A percentile compares a stretch with the other conserved stretches of the same genome.
Conservation (phyloP, 1,140 invertebrate genomes). For the Drosophila bipectinata region DNA sequence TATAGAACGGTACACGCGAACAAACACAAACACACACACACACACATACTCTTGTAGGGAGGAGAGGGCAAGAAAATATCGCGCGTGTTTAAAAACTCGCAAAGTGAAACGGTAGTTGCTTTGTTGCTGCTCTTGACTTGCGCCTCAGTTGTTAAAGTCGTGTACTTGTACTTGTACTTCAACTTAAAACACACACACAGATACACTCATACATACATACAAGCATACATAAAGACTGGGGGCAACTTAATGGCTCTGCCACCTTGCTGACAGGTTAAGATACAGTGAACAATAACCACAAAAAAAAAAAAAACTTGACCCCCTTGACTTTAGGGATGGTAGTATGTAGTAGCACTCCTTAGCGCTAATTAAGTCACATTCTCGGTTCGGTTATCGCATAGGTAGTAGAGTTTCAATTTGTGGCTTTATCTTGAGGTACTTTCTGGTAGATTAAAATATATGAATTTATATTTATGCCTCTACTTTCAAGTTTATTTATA, state of each 20-base stretch:
- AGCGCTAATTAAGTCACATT: neutral
- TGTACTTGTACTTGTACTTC: constrained; percentile 47
- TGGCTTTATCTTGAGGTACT: neutral
- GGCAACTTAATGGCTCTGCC: constrained; percentile 31
- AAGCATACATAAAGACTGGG: neutral
- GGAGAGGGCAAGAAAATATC: constrained; percentile 25
- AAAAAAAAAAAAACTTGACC: constrained; percentile 37
- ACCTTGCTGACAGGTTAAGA: constrained; percentile 54
- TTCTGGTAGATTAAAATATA: neutral
- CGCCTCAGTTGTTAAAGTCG: constrained; percentile 41
- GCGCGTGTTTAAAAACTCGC: constrained; percentile 48
- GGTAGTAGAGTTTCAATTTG: neutral
- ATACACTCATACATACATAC: constrained; percentile 1
- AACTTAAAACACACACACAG: constrained; percentile 38
- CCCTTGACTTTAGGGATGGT: constrained; percentile 52
- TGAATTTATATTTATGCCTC: neutral
- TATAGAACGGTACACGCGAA: constrained; percentile 68
- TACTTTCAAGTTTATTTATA: constrained; percentile 4
- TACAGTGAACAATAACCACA: constrained; percentile 46
- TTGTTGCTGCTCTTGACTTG: constrained; percentile 36
- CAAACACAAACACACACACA: constrained; percentile 14
- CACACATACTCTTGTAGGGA: neutral
- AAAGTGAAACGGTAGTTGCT: constrained; percentile 53
- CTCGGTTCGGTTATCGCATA: neutral
- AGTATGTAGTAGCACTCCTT: neutral